These are phyloP conservation scores for Plebejus anna DNA, from an alignment of 2,888 invertebrate genomes.

Conservation along the genomic window DNA sequence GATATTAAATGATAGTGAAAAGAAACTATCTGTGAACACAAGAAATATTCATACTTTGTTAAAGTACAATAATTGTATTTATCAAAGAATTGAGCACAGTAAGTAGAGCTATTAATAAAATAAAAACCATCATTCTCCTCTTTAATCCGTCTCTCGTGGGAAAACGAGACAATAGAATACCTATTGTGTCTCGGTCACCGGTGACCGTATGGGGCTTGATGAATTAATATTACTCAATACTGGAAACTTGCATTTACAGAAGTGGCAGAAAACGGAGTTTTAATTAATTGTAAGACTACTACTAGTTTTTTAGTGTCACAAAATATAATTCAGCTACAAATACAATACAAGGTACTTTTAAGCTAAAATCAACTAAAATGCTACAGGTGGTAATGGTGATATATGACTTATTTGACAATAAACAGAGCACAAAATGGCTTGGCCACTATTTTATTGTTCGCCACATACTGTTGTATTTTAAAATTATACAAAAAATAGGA, in stretches of 20 bases:
- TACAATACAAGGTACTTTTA: no score
- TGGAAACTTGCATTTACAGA: neutral
- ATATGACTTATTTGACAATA: neutral
- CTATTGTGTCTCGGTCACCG: no score
- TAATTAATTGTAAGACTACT: neutral
- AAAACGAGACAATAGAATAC: no score
- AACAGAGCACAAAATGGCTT: neutral
- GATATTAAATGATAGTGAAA: neutral
- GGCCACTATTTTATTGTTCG: neutral
- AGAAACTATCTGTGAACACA: neutral
- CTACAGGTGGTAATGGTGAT: neutral
- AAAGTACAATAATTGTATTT: neutral
- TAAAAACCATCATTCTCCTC: neutral
- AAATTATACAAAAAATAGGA: slow-evolving; percentile 13
- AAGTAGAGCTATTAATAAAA: neutral
- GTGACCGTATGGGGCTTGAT: no score
- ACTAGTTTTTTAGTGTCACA: neutral
- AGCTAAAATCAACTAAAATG: neutral
- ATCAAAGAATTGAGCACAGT: neutral
- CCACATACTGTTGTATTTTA: neutral
- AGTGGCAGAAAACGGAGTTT: neutral
- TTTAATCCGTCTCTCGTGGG: no score
- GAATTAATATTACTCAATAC: neutral
- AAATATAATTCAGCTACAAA: neutral
- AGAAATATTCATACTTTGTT: neutral